Conservation (phyloP, 92 coral and sea anemone genomes). For the Paramuricea clavata region DNA sequence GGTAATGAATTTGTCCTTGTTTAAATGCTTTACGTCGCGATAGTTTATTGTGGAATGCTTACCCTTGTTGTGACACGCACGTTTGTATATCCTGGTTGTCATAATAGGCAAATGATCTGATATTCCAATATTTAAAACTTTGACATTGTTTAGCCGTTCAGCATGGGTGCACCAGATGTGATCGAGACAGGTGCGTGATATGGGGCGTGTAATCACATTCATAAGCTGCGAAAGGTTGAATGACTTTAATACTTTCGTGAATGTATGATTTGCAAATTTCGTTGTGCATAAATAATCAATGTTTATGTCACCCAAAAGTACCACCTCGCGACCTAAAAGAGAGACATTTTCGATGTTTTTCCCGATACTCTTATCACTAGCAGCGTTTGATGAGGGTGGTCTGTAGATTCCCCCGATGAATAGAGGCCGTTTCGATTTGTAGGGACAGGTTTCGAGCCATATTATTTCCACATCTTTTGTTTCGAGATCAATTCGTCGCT, state of each 20-base stretch:
- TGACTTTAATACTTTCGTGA: conserved; percentile 44
- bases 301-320: conserved; percentile 47
- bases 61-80: not conserved
- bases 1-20: conserved; percentile 53
- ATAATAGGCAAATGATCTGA: conserved; percentile 63
- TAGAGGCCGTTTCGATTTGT: conserved; percentile 24
- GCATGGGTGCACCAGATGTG: conserved; percentile 73
- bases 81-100: conserved; percentile 50
- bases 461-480: conserved; percentile 8
- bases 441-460: conserved; percentile 32
- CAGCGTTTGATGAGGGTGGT: conserved; percentile 55
- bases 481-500: conserved; percentile 29
- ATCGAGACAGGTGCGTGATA: conserved; percentile 63
- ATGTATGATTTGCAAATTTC: conserved; percentile 38
- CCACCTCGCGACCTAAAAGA: conserved; percentile 40
- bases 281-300: conserved; percentile 50
- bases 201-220: conserved; percentile 52
- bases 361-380: conserved; percentile 46
- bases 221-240: conserved; percentile 52
- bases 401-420: conserved; percentile 50
- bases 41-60: not conserved
- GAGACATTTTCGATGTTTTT: conserved; percentile 65
- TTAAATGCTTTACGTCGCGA: conserved; percentile 49
- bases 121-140: conserved; percentile 48
- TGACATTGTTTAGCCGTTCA: conserved; percentile 39